A percentile compares a stretch with the other conserved stretches of the same genome.
phyloP scores from a whole-genome alignment of 1,140 invertebrate genomes.

The Nasonia longicornis region DNA sequence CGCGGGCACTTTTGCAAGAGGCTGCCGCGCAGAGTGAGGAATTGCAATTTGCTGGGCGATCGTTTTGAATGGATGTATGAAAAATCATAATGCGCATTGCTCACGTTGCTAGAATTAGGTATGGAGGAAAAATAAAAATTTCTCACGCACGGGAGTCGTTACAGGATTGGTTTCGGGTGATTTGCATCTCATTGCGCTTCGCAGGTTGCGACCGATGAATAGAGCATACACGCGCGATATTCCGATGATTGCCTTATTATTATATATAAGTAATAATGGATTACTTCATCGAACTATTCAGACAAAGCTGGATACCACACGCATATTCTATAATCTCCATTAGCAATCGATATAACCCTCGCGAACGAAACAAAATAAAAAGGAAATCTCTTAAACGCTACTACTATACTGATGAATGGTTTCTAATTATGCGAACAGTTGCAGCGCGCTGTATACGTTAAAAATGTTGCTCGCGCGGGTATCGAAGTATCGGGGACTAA shows the following conservation, averaged over 20 bases:
- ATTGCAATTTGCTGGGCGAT: no score
- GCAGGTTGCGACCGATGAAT: not conserved
- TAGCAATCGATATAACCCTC: no score
- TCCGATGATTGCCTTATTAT: not conserved
- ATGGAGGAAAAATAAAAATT: no score
- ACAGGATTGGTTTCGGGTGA: not conserved
- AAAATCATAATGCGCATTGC: no score
- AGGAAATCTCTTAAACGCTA: no score
- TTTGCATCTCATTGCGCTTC: not conserved
- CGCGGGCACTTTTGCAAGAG: no score
- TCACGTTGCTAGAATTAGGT: no score
- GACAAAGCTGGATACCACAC: no score
- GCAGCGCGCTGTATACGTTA: not conserved
- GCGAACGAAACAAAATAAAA: no score
- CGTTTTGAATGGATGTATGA: no score
- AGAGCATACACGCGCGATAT: not conserved
- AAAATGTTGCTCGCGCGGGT: not conserved
- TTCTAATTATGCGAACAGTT: not conserved
- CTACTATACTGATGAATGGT: not conserved
- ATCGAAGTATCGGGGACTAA: not conserved
- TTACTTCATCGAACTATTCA: not conserved
- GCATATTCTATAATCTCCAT: no score
- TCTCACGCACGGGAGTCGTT: not conserved
- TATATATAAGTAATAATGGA: not conserved
- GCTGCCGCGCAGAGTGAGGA: no score